Conservation (phyloP, 1,140 invertebrate species). For the Drosophila neocordata region DNA sequence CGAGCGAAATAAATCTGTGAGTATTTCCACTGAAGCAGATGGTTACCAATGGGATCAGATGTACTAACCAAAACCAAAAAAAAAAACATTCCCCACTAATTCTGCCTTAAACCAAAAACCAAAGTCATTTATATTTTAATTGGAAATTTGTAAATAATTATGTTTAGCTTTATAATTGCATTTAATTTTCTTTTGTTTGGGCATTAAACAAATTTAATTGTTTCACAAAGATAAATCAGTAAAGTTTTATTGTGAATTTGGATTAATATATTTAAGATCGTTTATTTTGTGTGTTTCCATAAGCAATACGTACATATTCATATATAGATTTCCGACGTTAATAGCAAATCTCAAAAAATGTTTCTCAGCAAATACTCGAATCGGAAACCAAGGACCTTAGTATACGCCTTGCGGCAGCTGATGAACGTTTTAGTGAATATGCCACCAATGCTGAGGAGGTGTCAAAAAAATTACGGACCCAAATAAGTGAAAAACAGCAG, state of each 20-base stretch:
- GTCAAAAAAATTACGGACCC: constrained; percentile 61
- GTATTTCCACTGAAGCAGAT: constrained; percentile 83
- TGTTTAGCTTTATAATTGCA: constrained; percentile 41
- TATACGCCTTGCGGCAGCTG: constrained; percentile 59
- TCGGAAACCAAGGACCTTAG: constrained; percentile 72
- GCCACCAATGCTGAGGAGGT: constrained; percentile 72
- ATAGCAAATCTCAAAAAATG: constrained; percentile 34
- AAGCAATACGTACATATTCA: constrained; percentile 21
- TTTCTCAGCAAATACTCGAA: constrained; percentile 65
- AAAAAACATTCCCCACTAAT: constrained; percentile 32
- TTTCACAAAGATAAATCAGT: neutral
- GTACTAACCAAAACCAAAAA: constrained; percentile 31
- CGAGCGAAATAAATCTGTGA: constrained; percentile 87
- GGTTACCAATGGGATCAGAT: constrained; percentile 66
- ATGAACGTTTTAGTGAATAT: constrained; percentile 80
- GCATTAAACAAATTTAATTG: constrained; percentile 44
- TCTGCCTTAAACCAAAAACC: constrained; percentile 22
- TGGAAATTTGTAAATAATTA: constrained; percentile 26
- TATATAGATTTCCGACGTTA: constrained; percentile 21
- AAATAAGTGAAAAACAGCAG: constrained; percentile 61
- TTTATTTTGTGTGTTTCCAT: constrained; percentile 10
- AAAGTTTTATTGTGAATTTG: constrained; percentile 2
- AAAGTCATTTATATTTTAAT: constrained; percentile 9
- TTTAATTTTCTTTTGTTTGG: constrained; percentile 22
- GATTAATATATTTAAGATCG: no score